Percentiles rank a stretch among this genome's conserved stretches.
Conservation (phyloP, 2,888 invertebrate genomes). For the Nomada fabriciana region DNA sequence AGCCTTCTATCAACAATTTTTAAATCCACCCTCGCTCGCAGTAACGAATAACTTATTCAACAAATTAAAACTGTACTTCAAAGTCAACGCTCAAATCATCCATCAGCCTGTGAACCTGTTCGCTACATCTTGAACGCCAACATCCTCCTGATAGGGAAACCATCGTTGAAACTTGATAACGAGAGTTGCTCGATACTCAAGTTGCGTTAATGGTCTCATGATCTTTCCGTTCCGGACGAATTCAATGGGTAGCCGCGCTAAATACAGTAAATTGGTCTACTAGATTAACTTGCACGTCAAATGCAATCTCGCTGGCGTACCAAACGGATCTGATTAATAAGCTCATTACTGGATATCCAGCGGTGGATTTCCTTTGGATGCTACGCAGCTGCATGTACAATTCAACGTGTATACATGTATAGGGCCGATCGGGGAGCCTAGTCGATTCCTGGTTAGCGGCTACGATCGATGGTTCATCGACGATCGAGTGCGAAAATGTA, state of each 20-base stretch:
- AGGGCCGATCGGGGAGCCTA: background rate
- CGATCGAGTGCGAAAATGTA: constrained; percentile 4
- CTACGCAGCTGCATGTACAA: constrained; percentile 30
- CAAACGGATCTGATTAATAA: constrained; percentile 54
- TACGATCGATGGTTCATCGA: background rate
- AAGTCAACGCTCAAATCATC: background rate
- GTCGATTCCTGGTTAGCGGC: background rate
- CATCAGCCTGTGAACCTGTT: background rate
- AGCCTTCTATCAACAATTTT: too few relatives aligned
- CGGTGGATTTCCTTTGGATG: constrained; percentile 42
- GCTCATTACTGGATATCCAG: constrained; percentile 43
- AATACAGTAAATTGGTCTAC: constrained; percentile 40
- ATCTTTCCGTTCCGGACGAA: constrained; percentile 44
- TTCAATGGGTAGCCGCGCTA: constrained; percentile 28
- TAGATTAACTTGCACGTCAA: constrained; percentile 49
- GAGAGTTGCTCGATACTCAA: constrained; percentile 25
- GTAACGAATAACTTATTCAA: too few relatives aligned
- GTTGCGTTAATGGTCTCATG: constrained; percentile 28
- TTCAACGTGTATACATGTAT: background rate
- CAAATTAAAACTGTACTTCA: too few relatives aligned
- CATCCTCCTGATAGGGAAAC: background rate
- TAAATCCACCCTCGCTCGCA: too few relatives aligned
- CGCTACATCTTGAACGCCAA: background rate
- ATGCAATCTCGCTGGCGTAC: constrained; percentile 36
- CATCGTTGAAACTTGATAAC: constrained; percentile 43